These are phyloP conservation scores for Pammene aurita DNA, from an alignment of 2,888 invertebrate genomes.

Conservation along the genomic window DNA sequence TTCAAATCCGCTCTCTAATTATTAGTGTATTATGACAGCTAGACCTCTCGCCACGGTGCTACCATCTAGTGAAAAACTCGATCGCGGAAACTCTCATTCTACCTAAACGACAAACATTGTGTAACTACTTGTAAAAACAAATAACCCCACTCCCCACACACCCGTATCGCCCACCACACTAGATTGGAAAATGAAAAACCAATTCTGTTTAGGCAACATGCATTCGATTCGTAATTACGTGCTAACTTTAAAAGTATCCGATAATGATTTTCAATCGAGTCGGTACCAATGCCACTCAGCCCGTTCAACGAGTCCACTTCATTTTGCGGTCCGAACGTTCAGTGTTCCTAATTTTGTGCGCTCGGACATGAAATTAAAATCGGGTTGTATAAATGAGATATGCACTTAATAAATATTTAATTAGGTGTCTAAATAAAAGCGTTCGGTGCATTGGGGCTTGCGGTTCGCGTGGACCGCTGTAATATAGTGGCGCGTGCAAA, in stretches of 20 bases:
- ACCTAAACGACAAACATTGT: too few species aligned
- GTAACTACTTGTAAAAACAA: not conserved
- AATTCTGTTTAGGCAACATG: conserved; percentile 37
- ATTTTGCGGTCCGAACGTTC: conserved; percentile 76
- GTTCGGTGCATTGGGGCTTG: conserved; percentile 60
- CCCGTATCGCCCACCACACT: conserved; percentile 23
- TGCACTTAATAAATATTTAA: conserved; percentile 83
- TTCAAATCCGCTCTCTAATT: too few species aligned
- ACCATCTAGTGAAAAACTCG: too few species aligned
- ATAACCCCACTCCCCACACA: not conserved
- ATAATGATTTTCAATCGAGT: conserved; percentile 73
- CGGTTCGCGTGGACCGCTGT: conserved; percentile 66
- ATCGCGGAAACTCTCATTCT: too few species aligned
- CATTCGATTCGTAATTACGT: conserved; percentile 35
- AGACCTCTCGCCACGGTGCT: too few species aligned
- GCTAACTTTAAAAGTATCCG: conserved; percentile 60
- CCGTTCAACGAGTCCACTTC: conserved; percentile 72
- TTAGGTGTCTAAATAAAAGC: conserved; percentile 82
- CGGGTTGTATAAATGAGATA: conserved; percentile 81
- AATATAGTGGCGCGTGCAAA: conserved; percentile 62
- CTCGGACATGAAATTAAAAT: conserved; percentile 82
- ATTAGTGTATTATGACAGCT: too few species aligned
- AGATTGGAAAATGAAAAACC: conserved; percentile 38
- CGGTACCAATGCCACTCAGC: conserved; percentile 52
- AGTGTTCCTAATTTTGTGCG: conserved; percentile 79